phyloP scores from a whole-genome alignment of 2,888 invertebrate species.

The Synergus gifuensis region DNA sequence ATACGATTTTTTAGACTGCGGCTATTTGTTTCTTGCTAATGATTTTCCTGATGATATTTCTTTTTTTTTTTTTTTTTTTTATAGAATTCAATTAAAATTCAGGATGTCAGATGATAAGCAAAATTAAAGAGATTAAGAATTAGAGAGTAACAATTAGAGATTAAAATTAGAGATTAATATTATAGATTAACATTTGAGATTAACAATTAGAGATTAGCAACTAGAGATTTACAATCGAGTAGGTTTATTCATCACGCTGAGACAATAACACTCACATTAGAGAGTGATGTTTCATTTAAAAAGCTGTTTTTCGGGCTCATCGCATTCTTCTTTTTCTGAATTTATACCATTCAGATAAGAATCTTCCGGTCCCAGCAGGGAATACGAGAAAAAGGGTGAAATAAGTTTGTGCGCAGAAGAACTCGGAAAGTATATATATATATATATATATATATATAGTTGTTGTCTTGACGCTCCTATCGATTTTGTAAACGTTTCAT shows the following conservation, averaged over 20 bases:
- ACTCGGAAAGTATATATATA: conserved; percentile 28
- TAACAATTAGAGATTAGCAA: neutral
- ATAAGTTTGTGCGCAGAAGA: conserved; percentile 34
- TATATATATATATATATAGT: conserved; percentile 31
- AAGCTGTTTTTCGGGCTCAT: neutral
- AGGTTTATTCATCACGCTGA: neutral
- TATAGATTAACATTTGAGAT: neutral
- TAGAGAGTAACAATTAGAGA: neutral
- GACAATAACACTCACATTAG: neutral
- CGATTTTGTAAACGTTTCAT: conserved; percentile 39
- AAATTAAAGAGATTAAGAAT: neutral
- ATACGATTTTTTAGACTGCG: conserved; percentile 27
- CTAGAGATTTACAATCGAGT: neutral
- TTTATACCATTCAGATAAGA: conserved; percentile 21
- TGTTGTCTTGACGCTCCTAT: conserved; percentile 37
- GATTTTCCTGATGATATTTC: conserved; percentile 25
- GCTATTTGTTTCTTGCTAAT: conserved; percentile 38
- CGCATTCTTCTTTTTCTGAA: neutral
- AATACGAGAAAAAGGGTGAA: conserved; percentile 34
- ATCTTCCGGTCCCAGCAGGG: neutral
- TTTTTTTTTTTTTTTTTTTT: neutral
- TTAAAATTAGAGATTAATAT: neutral
- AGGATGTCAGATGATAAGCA: neutral
- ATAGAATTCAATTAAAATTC: neutral
- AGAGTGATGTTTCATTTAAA: neutral